phyloP scores from a whole-genome alignment of 2,797 vertebrate species.

The Rhinogobio ventralis region DNA sequence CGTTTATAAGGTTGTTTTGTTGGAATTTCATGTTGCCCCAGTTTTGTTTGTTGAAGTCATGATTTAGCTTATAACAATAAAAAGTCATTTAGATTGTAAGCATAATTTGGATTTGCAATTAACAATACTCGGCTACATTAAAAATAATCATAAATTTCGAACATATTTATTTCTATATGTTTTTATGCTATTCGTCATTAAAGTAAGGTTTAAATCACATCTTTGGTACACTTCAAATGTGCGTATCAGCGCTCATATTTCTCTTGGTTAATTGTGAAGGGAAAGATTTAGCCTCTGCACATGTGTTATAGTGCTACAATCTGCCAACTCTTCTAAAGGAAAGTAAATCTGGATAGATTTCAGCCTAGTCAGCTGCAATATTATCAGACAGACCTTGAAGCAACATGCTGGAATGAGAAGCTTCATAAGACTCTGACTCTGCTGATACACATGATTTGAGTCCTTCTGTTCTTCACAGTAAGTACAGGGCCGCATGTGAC shows the following conservation, averaged over 20 bases:
- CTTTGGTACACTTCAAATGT: background rate
- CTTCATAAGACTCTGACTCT: conserved; percentile 26
- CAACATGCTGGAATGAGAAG: conserved; percentile 38
- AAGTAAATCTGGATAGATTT: conserved; percentile 47
- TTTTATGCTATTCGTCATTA: background rate
- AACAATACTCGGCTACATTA: background rate
- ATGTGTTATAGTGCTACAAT: background rate
- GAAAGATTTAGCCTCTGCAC: background rate
- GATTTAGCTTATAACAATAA: background rate
- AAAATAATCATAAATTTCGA: background rate
- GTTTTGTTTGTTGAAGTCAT: background rate
- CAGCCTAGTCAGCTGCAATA: conserved; percentile 54
- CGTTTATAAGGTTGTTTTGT: background rate
- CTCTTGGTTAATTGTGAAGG: background rate
- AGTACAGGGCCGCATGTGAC: background rate
- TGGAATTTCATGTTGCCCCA: background rate
- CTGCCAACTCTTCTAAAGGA: conserved; percentile 33
- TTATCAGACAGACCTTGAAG: conserved; percentile 56
- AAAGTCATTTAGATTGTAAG: background rate
- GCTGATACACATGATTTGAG: conserved; percentile 38
- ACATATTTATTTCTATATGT: background rate
- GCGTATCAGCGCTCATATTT: background rate
- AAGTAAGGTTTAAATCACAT: background rate
- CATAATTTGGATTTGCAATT: background rate
- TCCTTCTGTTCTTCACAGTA: conserved; percentile 18